Percentiles rank a stretch among this genome's conserved stretches.
phyloP scores from a whole-genome alignment of 1,140 invertebrate genomes.

The Drosophila sproati region DNA sequence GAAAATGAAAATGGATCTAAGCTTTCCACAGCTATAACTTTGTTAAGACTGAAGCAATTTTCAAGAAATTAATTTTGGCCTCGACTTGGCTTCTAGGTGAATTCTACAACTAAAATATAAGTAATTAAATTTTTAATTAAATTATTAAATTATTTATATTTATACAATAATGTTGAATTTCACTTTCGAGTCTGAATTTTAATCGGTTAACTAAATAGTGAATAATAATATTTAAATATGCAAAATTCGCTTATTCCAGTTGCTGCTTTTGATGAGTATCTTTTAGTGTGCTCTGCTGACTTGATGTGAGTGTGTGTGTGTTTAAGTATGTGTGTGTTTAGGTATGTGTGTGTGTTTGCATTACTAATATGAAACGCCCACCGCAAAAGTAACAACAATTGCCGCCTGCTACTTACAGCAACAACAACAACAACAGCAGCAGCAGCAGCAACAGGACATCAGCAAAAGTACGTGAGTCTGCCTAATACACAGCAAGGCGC shows the following conservation, averaged over 20 bases:
- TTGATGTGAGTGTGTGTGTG: constrained; percentile 52
- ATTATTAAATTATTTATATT: too few relatives aligned
- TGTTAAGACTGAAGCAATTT: too few relatives aligned
- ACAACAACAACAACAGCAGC: constrained; percentile 15
- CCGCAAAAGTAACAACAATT: constrained; percentile 58
- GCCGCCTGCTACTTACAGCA: constrained; percentile 27
- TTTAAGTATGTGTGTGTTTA: constrained; percentile 34
- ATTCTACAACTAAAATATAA: too few relatives aligned
- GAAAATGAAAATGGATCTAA: too few relatives aligned
- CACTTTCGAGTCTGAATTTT: too few relatives aligned
- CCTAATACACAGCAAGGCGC: constrained; percentile 69
- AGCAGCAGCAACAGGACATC: not conserved
- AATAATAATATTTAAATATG: too few relatives aligned
- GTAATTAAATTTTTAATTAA: too few relatives aligned
- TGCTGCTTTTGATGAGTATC: constrained; percentile 2
- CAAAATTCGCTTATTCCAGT: too few relatives aligned
- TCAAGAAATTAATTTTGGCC: not conserved
- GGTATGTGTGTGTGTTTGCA: constrained; percentile 62
- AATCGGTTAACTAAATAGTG: too few relatives aligned
- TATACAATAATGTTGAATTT: too few relatives aligned
- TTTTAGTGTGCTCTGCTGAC: not conserved
- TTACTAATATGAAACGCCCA: constrained; percentile 74
- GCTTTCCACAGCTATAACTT: too few relatives aligned
- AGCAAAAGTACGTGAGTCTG: constrained; percentile 55
- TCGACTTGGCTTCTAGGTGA: too few relatives aligned